These are phyloP conservation scores for Syndactyla subalaris DNA, from an alignment of 2,797 vertebrate genomes.

Conservation along the genomic window DNA sequence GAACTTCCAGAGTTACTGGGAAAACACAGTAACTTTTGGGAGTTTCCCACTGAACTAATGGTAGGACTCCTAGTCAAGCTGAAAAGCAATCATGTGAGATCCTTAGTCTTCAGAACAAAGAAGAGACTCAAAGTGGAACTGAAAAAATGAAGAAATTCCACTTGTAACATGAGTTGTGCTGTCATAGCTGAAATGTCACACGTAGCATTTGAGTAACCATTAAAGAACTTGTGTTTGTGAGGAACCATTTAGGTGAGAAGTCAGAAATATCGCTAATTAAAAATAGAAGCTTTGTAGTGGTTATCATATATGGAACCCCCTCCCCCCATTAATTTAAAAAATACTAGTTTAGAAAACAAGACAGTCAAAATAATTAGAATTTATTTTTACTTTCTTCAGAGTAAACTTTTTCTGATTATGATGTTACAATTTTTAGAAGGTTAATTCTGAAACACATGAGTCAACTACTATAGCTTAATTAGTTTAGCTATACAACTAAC, in stretches of 20 bases:
- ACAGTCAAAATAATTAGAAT: background rate
- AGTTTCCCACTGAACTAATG: background rate
- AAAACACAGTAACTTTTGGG: background rate
- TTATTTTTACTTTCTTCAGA: background rate
- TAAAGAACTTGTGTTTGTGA: background rate
- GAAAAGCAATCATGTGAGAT: background rate
- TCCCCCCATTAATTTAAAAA: background rate
- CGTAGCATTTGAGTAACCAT: background rate
- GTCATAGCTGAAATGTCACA: background rate
- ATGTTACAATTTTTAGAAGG: background rate
- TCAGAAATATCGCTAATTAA: background rate
- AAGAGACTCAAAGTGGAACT: constrained; percentile 5
- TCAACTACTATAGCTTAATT: background rate
- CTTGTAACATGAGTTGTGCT: background rate
- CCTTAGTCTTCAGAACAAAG: background rate
- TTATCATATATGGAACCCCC: background rate
- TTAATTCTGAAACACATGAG: background rate
- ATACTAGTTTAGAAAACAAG: background rate
- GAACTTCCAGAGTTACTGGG: background rate
- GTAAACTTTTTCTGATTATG: background rate
- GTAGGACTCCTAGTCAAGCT: background rate
- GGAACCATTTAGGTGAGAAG: background rate
- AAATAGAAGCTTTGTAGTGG: background rate
- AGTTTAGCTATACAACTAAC: background rate
- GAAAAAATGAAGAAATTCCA: constrained; percentile 35